Evolutionary conservation across 2,113 vertebrate species (phyloP).

Genomic region (Quiscalus mexicanus): DNA sequence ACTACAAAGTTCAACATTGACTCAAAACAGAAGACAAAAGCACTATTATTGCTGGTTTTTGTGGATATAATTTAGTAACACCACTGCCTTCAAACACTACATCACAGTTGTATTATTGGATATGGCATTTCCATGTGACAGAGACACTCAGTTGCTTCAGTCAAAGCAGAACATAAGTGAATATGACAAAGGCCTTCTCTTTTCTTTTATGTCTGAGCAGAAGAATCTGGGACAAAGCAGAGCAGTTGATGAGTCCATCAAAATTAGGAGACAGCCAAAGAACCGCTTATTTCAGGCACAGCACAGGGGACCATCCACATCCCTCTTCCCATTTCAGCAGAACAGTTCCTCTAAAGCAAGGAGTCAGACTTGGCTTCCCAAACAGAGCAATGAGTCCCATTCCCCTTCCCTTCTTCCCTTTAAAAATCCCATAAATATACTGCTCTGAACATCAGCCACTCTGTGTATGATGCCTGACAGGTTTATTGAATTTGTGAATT

Average conservation of each 20-base stretch:
- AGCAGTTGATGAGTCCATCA: background rate
- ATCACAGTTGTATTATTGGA: background rate
- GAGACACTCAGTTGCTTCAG: background rate
- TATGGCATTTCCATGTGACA: background rate
- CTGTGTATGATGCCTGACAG: fast-evolving
- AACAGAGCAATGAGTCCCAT: background rate
- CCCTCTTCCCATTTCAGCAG: background rate
- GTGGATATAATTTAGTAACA: background rate
- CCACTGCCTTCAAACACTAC: background rate
- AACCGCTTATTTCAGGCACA: background rate
- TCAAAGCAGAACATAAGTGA: background rate
- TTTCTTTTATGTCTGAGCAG: background rate
- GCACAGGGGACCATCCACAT: fast-evolving
- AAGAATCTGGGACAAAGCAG: background rate
- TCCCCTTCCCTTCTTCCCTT: background rate
- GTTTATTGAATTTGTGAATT: background rate
- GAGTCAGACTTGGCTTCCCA: background rate
- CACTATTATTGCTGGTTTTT: background rate
- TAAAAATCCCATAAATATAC: background rate
- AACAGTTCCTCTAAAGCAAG: background rate
- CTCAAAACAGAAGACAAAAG: background rate
- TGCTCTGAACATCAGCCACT: background rate
- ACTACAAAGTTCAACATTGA: background rate
- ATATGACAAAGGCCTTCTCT: background rate
- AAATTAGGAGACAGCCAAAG: background rate